phyloP scores from a whole-genome alignment of 1,140 invertebrate species.

The Polyergus mexicanus region DNA sequence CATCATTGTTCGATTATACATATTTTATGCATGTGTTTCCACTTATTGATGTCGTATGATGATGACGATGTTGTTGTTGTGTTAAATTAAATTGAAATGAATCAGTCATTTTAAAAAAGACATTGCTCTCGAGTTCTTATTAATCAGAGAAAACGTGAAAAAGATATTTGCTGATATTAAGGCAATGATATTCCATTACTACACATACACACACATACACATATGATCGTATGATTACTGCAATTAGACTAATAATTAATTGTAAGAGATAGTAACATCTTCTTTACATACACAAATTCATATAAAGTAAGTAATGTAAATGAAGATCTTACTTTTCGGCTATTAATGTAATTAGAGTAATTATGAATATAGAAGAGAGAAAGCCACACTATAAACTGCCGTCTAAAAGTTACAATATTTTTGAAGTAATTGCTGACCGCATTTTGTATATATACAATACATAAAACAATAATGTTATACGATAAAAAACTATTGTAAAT shows the following conservation, averaged over 20 bases:
- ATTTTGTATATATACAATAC: too few species aligned
- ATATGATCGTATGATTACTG: neutral
- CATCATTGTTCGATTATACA: neutral
- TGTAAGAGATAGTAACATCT: neutral
- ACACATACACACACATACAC: too few species aligned
- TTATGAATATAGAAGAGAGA: neutral
- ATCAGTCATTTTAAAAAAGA: conserved; percentile 15
- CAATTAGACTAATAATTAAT: neutral
- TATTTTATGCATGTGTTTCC: neutral
- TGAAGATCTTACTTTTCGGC: neutral
- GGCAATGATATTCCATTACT: neutral
- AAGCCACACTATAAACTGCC: too few species aligned
- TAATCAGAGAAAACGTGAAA: neutral
- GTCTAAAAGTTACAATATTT: neutral
- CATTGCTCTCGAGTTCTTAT: neutral
- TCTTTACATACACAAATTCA: neutral
- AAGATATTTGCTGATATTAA: neutral
- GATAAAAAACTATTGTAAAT: neutral
- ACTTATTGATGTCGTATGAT: neutral
- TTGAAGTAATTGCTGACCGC: neutral
- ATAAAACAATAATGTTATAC: neutral
- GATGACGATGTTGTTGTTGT: neutral
- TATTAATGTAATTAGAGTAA: neutral
- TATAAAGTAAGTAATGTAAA: too few species aligned
- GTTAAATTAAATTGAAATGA: neutral